These are phyloP conservation scores for Agrochola circellaris DNA, from an alignment of 2,888 invertebrate genomes.

Conservation along the genomic window DNA sequence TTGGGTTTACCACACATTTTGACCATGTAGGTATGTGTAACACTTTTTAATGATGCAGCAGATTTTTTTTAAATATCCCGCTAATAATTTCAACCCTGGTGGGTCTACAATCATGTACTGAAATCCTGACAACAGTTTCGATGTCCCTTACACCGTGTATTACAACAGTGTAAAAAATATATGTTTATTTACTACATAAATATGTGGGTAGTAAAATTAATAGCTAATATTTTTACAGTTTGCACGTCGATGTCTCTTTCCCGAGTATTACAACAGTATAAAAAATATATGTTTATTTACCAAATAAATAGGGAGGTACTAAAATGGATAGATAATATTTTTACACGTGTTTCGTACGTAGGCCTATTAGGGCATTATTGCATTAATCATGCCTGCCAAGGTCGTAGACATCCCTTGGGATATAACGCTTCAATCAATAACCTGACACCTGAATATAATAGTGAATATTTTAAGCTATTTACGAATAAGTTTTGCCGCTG, in stretches of 20 bases:
- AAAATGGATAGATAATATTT: not conserved
- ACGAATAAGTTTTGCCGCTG: not conserved
- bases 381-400: slow-evolving; percentile 33
- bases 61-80: not conserved
- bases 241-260: no score
- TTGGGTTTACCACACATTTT: not conserved
- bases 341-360: slow-evolving; percentile 5
- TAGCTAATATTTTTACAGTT: no score
- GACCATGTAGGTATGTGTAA: no score
- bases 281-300: not conserved
- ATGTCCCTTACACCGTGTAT: not conserved
- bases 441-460: slow-evolving; percentile 23
- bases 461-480: slow-evolving; percentile 20
- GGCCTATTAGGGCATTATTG: slow-evolving; percentile 24
- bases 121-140: not conserved
- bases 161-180: not conserved
- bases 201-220: no score
- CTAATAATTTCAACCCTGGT: not conserved
- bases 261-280: not conserved
- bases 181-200: no score
- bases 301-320: no score
- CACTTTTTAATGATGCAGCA: no score
- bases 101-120: not conserved
- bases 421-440: slow-evolving; percentile 25
- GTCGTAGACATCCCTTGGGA: slow-evolving; percentile 25